phyloP scores from a whole-genome alignment of 1,140 invertebrate genomes.

The Conus ventricosus region DNA sequence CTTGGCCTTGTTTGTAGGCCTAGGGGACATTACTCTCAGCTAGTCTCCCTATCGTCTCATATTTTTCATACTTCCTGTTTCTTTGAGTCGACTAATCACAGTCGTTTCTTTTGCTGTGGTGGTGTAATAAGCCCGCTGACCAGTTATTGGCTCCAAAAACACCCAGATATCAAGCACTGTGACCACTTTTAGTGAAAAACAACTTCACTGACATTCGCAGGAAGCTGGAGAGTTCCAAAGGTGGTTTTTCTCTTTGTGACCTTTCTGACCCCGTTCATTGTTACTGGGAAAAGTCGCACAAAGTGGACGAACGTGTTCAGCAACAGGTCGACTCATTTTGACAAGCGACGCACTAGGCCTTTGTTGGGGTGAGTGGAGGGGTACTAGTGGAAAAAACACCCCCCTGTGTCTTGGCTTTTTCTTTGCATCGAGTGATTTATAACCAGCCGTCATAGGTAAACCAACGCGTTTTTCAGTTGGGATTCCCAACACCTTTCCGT shows the following conservation, averaged over 20 bases:
- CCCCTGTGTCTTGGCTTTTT: neutral
- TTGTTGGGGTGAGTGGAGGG: neutral
- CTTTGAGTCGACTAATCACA: neutral
- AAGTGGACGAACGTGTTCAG: neutral
- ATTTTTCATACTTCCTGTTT: neutral
- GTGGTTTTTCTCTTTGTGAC: neutral
- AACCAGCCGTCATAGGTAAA: slow-evolving; percentile 28
- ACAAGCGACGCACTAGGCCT: neutral
- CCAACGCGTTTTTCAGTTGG: slow-evolving; percentile 8
- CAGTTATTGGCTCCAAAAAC: neutral
- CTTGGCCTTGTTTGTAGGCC: neutral
- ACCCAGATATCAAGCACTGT: neutral
- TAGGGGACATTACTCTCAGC: neutral
- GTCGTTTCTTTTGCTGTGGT: neutral
- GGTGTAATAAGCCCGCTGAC: neutral
- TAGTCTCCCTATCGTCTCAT: neutral
- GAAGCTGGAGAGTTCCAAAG: neutral
- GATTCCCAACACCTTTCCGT: slow-evolving; percentile 15
- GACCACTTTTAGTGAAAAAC: neutral
- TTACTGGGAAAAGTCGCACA: neutral
- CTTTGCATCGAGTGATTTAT: neutral
- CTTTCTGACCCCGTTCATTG: slow-evolving; percentile 8
- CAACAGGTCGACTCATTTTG: neutral
- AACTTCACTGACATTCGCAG: neutral
- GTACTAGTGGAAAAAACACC: too few species aligned